Evolutionary conservation across 2,113 vertebrate species (phyloP).

Genomic region (Sprattus sprattus): DNA sequence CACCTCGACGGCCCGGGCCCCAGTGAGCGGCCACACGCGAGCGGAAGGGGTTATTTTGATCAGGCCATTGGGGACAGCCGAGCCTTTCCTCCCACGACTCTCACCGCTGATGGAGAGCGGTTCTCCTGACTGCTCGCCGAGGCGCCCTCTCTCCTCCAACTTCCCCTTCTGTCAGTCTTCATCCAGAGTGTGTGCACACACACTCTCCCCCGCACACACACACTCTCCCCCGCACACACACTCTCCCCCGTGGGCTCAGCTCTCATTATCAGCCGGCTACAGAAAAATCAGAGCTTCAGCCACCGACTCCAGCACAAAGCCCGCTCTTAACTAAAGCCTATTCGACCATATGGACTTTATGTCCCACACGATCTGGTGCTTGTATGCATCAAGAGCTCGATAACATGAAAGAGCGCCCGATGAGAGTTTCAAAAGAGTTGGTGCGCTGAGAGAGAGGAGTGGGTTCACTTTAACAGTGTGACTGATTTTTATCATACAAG

Average conservation of each 20-base stretch:
- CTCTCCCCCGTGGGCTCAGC: conserved; percentile 59
- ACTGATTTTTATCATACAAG: conserved; percentile 50
- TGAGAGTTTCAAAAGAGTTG: conserved; percentile 3
- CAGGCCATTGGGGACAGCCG: background rate
- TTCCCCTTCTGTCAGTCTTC: conserved; percentile 37
- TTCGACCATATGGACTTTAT: conserved; percentile 16
- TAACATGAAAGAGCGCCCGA: conserved; percentile 17
- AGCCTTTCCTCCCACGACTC: conserved; percentile 63
- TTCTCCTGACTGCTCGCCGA: conserved; percentile 50
- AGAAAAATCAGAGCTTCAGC: conserved; percentile 1
- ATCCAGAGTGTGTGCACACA: background rate
- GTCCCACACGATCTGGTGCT: conserved; percentile 7
- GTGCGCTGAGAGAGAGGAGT: conserved; percentile 48
- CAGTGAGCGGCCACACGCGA: background rate
- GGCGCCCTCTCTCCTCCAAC: conserved; percentile 19
- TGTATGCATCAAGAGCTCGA: conserved; percentile 28
- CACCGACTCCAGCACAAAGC: conserved; percentile 6
- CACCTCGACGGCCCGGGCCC: background rate
- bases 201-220: conserved; percentile 48
- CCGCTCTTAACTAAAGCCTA: conserved; percentile 16
- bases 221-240: conserved; percentile 27
- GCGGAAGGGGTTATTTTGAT: background rate
- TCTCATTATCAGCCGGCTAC: conserved; percentile 58
- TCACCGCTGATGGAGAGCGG: conserved; percentile 47
- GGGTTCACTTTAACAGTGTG: background rate